Percentiles rank a stretch among this genome's conserved stretches.
These are phyloP conservation scores for Acromyrmex heyeri DNA, from an alignment of 1,140 invertebrate species.

Conservation along the genomic window DNA sequence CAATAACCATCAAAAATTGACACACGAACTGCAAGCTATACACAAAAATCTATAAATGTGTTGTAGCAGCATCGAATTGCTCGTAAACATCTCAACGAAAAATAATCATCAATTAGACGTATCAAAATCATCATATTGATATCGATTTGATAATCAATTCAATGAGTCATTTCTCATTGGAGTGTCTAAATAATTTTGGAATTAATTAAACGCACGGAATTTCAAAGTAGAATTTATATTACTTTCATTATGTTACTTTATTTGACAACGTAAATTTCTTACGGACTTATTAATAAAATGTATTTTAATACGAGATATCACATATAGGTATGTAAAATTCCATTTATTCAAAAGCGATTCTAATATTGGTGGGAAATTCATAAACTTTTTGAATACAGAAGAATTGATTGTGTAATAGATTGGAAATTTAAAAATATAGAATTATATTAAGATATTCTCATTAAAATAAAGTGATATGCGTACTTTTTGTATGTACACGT, in stretches of 20 bases:
- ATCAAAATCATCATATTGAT: too few species aligned
- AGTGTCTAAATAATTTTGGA: background rate
- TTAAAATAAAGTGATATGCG: slow-evolving; percentile 33
- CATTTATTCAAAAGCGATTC: slow-evolving; percentile 67
- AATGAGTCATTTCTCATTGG: too few species aligned
- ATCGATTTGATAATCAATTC: too few species aligned
- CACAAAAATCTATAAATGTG: background rate
- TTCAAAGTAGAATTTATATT: background rate
- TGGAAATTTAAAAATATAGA: slow-evolving; percentile 62
- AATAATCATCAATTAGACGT: too few species aligned
- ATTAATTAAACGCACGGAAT: background rate
- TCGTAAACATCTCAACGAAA: too few species aligned
- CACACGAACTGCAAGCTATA: background rate
- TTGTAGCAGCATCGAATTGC: background rate
- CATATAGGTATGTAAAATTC: slow-evolving; percentile 58
- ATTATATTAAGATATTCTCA: slow-evolving; percentile 61
- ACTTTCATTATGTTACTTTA: background rate
- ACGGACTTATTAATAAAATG: background rate
- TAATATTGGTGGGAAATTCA: slow-evolving; percentile 45
- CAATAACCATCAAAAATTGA: background rate
- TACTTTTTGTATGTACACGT: slow-evolving; percentile 45
- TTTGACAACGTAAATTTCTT: background rate
- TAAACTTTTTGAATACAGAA: slow-evolving; percentile 56
- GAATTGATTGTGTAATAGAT: slow-evolving; percentile 56
- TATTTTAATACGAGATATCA: background rate